Evolutionary conservation across 2,888 invertebrate genomes (phyloP).

Genomic region (Electrophaes corylata): DNA sequence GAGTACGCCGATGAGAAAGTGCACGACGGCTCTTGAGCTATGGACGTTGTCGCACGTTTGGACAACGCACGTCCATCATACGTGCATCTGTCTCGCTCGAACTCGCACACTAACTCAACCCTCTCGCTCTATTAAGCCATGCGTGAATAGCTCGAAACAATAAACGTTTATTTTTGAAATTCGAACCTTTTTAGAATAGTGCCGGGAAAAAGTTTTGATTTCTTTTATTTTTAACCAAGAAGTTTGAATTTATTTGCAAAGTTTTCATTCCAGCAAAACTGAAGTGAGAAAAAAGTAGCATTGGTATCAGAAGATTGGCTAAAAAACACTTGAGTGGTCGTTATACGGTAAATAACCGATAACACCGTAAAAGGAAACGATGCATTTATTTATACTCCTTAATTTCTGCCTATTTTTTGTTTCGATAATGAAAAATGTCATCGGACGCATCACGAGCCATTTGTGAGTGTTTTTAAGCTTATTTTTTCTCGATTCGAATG

Average conservation of each 20-base stretch:
- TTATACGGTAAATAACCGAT: conserved; percentile 34
- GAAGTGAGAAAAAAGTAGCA: not conserved
- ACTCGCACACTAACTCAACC: conserved; percentile 29
- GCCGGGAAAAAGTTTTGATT: conserved; percentile 36
- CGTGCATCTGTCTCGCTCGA: conserved; percentile 55
- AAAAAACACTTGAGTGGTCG: conserved; percentile 16
- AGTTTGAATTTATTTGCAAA: conserved; percentile 11
- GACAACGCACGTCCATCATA: conserved; percentile 77
- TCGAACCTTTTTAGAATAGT: conserved; percentile 59
- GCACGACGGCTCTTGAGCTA: conserved; percentile 74
- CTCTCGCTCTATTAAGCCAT: conserved; percentile 57
- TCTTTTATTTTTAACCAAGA: conserved; percentile 27
- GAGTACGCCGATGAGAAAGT: conserved; percentile 78
- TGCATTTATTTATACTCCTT: conserved; percentile 48
- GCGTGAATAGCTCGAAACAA: conserved; percentile 75
- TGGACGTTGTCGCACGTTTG: conserved; percentile 66
- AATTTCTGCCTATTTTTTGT: conserved; percentile 52
- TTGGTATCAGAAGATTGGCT: conserved; percentile 2
- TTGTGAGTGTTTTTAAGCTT: conserved; percentile 46
- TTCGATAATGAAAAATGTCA: conserved; percentile 75
- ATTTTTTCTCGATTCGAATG: conserved; percentile 57
- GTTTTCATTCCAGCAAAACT: conserved; percentile 7
- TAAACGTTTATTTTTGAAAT: conserved; percentile 70
- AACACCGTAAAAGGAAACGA: conserved; percentile 41
- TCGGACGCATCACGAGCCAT: conserved; percentile 65